Base-by-base conservation (phyloP, 2,888 invertebrate species). In the Erebia palarica region DNA sequence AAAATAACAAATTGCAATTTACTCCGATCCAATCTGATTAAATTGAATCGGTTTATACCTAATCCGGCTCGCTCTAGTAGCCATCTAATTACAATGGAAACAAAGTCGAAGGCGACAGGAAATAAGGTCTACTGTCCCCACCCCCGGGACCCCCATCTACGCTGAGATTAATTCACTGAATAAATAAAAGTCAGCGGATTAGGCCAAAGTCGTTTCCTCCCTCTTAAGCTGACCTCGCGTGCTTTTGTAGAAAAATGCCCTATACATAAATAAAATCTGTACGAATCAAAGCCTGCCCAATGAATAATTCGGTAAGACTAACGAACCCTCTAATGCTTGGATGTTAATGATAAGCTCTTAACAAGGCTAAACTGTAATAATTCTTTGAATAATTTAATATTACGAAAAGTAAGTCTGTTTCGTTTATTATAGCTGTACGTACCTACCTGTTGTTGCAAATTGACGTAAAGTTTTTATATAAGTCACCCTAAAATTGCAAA, bases 121-220 rank as follows among this genome's bases (percentile, higher is more conserved):
- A 89, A 87, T 86, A 89, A 89, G 90, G 89, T 86, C 78, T 81
- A 80, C 79, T 84, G 86, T 85, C 87, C 88, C 88, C 86, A 82
- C 85, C 87, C 88, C 82, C 80, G 79, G 82, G 82, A 82, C 85
- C 87, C 88, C 82, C 80, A 79, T 82, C 82, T 83, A 78, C 79
- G 84, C 82, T 79, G 87, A 92, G 92, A 93, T 92, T 92, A 93
- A 93, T 92, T 92, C 92, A 91, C 89, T 92, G 93, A 92, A 93
- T 93, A 93, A 93, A 93, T 92, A 93, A 93, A 92, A 92, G 93
- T 92, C 93, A 92, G 93, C 92, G 92, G 93, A 92, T 92, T 92
- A 92, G 91, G 89, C 88, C 90, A 87, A 87, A 90, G 91, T 89
- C 91, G 90, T 91, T 92, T 88, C 91, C 91, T 90, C 91, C 91